Conservation (phyloP, 2,113 vertebrate genomes). For the Chunga burmeisteri region DNA sequence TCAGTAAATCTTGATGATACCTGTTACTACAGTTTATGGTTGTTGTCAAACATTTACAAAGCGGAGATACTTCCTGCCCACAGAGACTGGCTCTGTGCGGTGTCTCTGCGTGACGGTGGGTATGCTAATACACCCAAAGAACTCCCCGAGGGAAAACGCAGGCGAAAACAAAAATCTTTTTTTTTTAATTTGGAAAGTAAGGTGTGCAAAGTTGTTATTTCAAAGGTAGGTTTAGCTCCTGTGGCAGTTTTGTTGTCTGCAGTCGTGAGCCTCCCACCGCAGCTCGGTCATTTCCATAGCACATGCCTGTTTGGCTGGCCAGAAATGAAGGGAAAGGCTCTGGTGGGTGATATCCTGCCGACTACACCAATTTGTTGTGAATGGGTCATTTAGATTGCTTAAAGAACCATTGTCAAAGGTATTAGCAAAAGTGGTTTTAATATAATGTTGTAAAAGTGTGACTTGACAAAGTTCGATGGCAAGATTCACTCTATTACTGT, state of each 20-base stretch:
- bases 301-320: not conserved
- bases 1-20: not conserved
- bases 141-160: not conserved
- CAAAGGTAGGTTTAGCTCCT: not conserved
- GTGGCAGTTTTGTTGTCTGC: not conserved
- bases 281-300: not conserved
- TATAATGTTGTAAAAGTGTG: not conserved
- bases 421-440: not conserved
- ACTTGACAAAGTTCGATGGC: not conserved
- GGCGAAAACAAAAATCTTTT: not conserved
- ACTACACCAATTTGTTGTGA: not conserved
- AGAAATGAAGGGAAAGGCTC: not conserved
- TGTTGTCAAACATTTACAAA: not conserved
- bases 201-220: not conserved
- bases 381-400: not conserved
- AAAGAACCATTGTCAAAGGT: not conserved
- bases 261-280: rapidly evolving
- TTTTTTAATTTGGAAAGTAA: not conserved
- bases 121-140: not conserved
- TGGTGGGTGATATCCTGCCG: not conserved
- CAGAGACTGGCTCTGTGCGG: not conserved
- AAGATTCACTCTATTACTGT: not conserved
- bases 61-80: not conserved
- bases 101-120: not conserved
- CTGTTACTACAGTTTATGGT: not conserved